These are phyloP conservation scores for Dicrurus megarhynchus DNA, from an alignment of 2,113 vertebrate species.

Conservation along the genomic window DNA sequence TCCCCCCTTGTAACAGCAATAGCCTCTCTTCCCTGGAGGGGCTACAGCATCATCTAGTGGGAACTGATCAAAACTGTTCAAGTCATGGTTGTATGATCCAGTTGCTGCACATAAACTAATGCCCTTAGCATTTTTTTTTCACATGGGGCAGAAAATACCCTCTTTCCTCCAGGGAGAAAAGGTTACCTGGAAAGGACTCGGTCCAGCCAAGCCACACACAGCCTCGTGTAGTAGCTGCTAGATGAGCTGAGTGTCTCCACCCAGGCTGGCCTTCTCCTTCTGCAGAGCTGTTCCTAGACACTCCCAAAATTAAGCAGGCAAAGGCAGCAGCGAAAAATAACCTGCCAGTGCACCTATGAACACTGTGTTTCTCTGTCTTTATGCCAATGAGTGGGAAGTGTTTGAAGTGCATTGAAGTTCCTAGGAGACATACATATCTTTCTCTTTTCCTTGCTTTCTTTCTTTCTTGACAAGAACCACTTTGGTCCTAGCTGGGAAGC, in stretches of 20 bases:
- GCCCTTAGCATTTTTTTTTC: background rate
- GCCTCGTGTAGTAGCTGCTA: background rate
- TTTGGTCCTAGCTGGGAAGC: background rate
- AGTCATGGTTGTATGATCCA: background rate
- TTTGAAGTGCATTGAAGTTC: background rate
- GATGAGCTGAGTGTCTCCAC: background rate
- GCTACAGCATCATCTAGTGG: background rate
- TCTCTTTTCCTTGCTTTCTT: background rate
- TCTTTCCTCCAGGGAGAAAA: background rate
- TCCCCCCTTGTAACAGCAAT: background rate
- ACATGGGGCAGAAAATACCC: background rate
- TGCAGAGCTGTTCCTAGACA: background rate
- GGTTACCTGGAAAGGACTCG: background rate
- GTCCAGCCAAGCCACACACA: background rate
- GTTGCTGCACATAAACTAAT: background rate
- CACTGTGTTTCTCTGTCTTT: background rate
- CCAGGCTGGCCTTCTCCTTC: background rate
- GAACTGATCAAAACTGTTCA: background rate
- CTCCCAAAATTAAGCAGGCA: background rate
- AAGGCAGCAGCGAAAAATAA: background rate
- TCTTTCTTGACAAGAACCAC: background rate
- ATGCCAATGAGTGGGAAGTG: background rate
- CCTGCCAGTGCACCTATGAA: background rate
- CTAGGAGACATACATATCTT: accelerated
- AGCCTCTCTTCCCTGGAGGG: background rate